Conservation (phyloP, 2,797 vertebrate genomes). For the Hephaestus fuliginosus region DNA sequence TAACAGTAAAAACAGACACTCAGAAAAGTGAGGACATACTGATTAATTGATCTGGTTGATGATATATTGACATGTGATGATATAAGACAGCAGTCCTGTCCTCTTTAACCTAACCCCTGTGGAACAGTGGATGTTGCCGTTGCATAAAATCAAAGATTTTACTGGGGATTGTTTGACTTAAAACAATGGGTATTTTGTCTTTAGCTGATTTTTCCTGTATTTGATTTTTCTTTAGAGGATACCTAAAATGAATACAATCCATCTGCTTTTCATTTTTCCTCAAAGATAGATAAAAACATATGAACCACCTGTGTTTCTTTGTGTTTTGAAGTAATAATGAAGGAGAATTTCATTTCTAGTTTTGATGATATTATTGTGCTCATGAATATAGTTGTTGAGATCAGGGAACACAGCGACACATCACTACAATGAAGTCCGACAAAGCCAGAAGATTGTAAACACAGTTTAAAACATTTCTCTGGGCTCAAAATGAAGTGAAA, state of each 20-base stretch:
- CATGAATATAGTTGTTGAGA: too few relatives aligned
- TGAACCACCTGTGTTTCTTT: neutral
- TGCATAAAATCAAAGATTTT: neutral
- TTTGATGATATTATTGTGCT: neutral
- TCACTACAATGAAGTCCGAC: neutral
- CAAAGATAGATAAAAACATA: neutral
- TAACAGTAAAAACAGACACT: conserved; percentile 13
- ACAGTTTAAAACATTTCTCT: neutral
- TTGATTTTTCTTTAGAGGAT: neutral
- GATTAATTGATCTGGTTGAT: neutral
- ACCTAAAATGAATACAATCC: neutral
- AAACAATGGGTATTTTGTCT: neutral
- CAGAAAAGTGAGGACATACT: conserved; percentile 2
- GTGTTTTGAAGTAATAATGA: neutral
- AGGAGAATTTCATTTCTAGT: neutral
- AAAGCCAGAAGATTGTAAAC: neutral
- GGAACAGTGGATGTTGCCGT: neutral
- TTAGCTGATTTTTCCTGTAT: neutral
- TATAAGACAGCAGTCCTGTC: conserved; percentile 5
- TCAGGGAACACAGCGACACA: too few relatives aligned
- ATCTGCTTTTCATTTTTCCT: neutral
- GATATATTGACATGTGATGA: neutral
- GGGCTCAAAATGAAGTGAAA: neutral
- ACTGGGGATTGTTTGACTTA: neutral
- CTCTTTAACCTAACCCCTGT: conserved; percentile 1